phyloP scores from a whole-genome alignment of 2,888 invertebrate species.

The Cheilosia grossa region DNA sequence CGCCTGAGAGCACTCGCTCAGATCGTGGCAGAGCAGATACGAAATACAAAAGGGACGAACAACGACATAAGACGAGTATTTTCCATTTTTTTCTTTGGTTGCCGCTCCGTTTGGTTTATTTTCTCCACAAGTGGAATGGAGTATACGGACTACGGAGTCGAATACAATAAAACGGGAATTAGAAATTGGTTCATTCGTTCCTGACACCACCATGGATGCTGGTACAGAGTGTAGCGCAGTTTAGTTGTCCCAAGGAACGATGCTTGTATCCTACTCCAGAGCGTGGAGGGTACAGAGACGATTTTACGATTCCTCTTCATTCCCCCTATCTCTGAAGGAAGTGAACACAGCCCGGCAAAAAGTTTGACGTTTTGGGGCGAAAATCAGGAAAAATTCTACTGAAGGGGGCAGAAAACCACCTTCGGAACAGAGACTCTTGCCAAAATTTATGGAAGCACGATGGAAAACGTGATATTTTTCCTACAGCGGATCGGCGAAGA shows the following conservation, averaged over 20 bases:
- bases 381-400: conserved; percentile 7
- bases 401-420: background rate
- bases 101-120: conserved; percentile 27
- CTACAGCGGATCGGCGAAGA: conserved; percentile 9
- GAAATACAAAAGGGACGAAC: conserved; percentile 26
- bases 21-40: background rate
- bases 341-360: conserved; percentile 25
- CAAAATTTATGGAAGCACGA: conserved; percentile 56
- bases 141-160: conserved; percentile 36
- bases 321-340: background rate
- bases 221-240: conserved; percentile 19
- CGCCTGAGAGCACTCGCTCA: conserved; percentile 1
- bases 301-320: conserved; percentile 48
- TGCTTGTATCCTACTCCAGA: too few species aligned
- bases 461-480: conserved; percentile 62
- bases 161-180: conserved; percentile 69
- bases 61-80: conserved; percentile 39
- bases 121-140: conserved; percentile 44
- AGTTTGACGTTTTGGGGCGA: conserved; percentile 48
- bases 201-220: conserved; percentile 52
- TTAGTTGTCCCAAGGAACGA: conserved; percentile 12
- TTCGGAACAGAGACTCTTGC: conserved; percentile 38
- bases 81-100: conserved; percentile 1
- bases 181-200: conserved; percentile 73
- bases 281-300: background rate